A percentile compares a stretch with the other conserved stretches of the same genome.
Evolutionary conservation across 2,888 invertebrate genomes (phyloP).

Genomic region (Amblyjoppa fuscipennis): DNA sequence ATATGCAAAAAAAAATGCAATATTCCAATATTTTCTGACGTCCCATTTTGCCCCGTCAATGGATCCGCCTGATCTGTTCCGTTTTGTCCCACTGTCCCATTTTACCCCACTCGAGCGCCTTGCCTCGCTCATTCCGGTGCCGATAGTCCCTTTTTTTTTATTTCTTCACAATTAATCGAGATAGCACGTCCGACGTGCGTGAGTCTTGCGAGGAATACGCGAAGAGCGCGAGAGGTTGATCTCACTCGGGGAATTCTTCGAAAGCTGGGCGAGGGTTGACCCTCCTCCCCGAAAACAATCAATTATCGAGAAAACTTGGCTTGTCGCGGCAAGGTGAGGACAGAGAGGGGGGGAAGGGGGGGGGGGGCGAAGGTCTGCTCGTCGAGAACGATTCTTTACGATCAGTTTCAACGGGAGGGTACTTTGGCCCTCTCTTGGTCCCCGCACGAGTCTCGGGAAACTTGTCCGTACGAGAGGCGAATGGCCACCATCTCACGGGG

Average conservation of each 20-base stretch:
- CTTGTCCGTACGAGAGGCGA: slow-evolving; percentile 74
- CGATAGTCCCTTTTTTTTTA: neutral
- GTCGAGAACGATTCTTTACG: slow-evolving; percentile 76
- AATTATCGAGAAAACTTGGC: slow-evolving; percentile 81
- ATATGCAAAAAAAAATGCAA: too few species aligned
- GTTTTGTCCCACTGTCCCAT: slow-evolving; percentile 7
- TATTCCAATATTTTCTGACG: too few species aligned
- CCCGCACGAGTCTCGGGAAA: slow-evolving; percentile 73
- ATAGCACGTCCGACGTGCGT: slow-evolving; percentile 18
- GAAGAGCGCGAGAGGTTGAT: slow-evolving; percentile 13
- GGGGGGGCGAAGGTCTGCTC: slow-evolving; percentile 58
- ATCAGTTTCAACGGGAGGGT: slow-evolving; percentile 78
- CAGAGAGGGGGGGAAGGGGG: neutral
- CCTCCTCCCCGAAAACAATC: slow-evolving; percentile 80
- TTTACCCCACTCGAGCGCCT: slow-evolving; percentile 56
- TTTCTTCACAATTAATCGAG: slow-evolving; percentile 24
- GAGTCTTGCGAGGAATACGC: slow-evolving; percentile 31
- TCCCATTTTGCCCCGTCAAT: too few species aligned
- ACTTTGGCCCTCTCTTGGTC: slow-evolving; percentile 73
- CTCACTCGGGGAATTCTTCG: slow-evolving; percentile 8
- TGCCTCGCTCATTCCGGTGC: neutral
- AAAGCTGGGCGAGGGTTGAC: slow-evolving; percentile 34
- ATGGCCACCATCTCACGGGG: slow-evolving; percentile 12
- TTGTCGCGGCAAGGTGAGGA: slow-evolving; percentile 59
- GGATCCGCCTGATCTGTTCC: too few species aligned